phyloP scores from a whole-genome alignment of 1,140 invertebrate species.

The Halotydeus destructor region DNA sequence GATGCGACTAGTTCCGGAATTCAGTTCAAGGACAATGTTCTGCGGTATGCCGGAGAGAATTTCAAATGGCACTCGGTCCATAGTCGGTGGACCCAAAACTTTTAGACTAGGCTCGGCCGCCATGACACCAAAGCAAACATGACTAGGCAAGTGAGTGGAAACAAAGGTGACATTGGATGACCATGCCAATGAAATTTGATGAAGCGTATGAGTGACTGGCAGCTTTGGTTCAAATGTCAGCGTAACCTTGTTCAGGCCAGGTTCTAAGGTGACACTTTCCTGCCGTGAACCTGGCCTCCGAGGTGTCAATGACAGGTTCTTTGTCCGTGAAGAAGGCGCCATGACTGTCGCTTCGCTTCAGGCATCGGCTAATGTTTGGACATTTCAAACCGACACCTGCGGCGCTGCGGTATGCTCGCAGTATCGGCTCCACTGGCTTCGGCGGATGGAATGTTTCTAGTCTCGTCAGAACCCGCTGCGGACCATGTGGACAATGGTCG shows the following conservation, averaged over 20 bases:
- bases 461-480: not conserved
- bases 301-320: not conserved
- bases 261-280: constrained; percentile 34
- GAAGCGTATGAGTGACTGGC: constrained; percentile 4
- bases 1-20: constrained; percentile 28
- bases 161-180: not conserved
- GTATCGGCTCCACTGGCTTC: not conserved
- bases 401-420: constrained; percentile 1
- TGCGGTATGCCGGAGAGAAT: constrained; percentile 31
- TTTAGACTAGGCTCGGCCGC: constrained; percentile 6
- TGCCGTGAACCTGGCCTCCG: constrained; percentile 24
- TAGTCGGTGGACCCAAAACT: not conserved
- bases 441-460: not conserved
- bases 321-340: constrained; percentile 18
- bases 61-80: constrained; percentile 22
- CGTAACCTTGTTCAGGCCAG: constrained; percentile 46
- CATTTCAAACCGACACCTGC: constrained; percentile 3
- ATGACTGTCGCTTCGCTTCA: constrained; percentile 21
- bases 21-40: constrained; percentile 25
- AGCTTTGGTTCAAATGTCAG: constrained; percentile 30
- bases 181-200: constrained; percentile 11
- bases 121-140: constrained; percentile 5
- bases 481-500: not conserved
- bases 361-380: not conserved
- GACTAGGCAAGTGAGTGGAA: not conserved